Conservation (phyloP, 2,113 vertebrate species). For the Archilochus colubris region DNA sequence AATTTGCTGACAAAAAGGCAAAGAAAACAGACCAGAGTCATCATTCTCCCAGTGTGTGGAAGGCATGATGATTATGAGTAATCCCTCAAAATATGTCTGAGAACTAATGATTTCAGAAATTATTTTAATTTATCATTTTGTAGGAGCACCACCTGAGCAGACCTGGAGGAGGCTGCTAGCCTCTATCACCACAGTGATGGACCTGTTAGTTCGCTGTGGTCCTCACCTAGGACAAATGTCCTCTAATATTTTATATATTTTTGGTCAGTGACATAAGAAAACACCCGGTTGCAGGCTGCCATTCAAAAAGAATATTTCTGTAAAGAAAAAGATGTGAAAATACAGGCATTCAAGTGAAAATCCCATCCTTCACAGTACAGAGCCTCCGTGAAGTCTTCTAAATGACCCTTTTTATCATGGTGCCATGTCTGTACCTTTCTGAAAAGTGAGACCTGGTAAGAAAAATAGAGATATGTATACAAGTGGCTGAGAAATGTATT, state of each 20-base stretch:
- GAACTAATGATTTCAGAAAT: slow-evolving; percentile 1
- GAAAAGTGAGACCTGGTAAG: slow-evolving; percentile 75
- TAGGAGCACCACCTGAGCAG: not conserved
- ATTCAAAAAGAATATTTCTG: slow-evolving; percentile 76
- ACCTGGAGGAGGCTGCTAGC: not conserved
- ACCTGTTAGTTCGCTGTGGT: slow-evolving; percentile 24
- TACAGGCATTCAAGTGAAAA: slow-evolving; percentile 86
- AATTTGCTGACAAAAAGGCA: not conserved
- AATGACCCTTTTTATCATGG: slow-evolving; percentile 85
- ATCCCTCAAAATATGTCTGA: not conserved
- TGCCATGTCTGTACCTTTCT: slow-evolving; percentile 78
- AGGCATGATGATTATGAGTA: not conserved
- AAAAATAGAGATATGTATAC: slow-evolving; percentile 79
- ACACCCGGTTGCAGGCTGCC: slow-evolving; percentile 61
- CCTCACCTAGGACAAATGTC: slow-evolving; percentile 29
- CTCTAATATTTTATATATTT: slow-evolving; percentile 65
- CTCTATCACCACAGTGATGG: not conserved
- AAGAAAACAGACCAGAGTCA: not conserved
- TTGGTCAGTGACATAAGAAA: slow-evolving; percentile 66
- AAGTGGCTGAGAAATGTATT: slow-evolving; percentile 80
- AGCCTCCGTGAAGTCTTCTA: slow-evolving; percentile 81
- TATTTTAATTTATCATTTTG: not conserved
- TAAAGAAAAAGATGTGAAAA: slow-evolving; percentile 78
- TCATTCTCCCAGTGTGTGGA: not conserved
- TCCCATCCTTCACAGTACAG: slow-evolving; percentile 85